Percentiles rank a stretch among this genome's conserved stretches.
Conservation (phyloP, 1,140 invertebrate species). For the Parasteatoda tepidariorum region DNA sequence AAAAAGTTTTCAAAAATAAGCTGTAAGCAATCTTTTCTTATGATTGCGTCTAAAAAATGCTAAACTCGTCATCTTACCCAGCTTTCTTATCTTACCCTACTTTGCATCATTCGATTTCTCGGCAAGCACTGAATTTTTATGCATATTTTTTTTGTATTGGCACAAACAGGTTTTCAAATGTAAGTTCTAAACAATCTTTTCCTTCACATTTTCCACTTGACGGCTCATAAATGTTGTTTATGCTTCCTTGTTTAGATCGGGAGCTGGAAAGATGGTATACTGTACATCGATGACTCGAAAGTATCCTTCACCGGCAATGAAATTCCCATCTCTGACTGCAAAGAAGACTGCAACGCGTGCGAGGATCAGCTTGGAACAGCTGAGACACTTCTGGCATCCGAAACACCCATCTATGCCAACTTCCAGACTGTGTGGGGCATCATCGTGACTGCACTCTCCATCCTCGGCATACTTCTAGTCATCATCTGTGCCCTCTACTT, state of each 20-base stretch:
- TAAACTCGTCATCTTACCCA: no score
- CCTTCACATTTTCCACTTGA: no score
- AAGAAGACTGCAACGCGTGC: conserved; percentile 37
- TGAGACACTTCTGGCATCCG: neutral
- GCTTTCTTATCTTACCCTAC: no score
- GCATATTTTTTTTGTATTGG: no score
- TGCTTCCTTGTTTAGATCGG: conserved; percentile 66
- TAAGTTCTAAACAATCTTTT: no score
- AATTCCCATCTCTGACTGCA: conserved; percentile 36
- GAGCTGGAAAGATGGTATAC: conserved; percentile 65
- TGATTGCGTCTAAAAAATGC: no score
- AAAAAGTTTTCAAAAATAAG: no score
- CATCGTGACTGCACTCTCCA: conserved; percentile 67
- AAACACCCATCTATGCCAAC: conserved; percentile 62
- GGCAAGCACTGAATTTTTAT: no score
- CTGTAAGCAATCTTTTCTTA: no score
- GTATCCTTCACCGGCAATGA: neutral
- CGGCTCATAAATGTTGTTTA: no score
- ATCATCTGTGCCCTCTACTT: conserved; percentile 70
- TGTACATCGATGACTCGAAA: conserved; percentile 63
- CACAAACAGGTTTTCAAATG: no score
- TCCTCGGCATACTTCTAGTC: conserved; percentile 67
- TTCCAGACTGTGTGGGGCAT: conserved; percentile 70
- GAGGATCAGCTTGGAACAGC: neutral
- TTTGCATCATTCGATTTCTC: no score